Base-by-base conservation (phyloP, 2,113 vertebrate genomes). In the Cacatua alba region DNA sequence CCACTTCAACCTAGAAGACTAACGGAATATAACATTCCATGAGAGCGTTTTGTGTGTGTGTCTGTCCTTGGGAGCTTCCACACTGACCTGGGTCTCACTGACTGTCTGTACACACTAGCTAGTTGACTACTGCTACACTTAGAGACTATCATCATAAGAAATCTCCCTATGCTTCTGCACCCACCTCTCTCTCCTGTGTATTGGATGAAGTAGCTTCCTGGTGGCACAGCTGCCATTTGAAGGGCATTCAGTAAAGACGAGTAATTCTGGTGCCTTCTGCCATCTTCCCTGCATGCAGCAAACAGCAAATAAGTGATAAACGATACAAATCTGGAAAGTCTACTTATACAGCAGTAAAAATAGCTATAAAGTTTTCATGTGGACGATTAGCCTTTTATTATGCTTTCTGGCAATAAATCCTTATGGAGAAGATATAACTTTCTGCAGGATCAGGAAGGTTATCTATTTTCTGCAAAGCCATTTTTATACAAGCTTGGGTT, bases 401-500 rank as follows among this genome's bases (percentile, higher is more conserved):
- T 46, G 46, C 31, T 67, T 74, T 72, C 37, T 74, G 80, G 35
- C 64, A 92, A 43, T 68, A 69, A 79, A 69, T 63, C 28, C 5
- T 43, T 10, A 12, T 12, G 23, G 69, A 86, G 35, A 78, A 93
- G 44, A 87, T 65, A 37, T 6, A 7, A 57, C 17, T 78, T 76
- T 86, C 72, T 84, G 69, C 62, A 86, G n/a, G 33, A 49, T 67
- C 37, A 49, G 21, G 82, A 74, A 93, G 49, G 43, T 82, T 91
- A 49, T 82, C 60, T 91, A 71, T 96, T 96, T 97, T 87, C 59
- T 82, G 62, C 86, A 77, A 85, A 89, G 63, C 70, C 82, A 55
- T 70, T 94, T 92, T 91, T 71, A 76, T 84, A 68, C 80, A 82
- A 92, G 77, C 57, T 72, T 53, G 81, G 88, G 62, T 95, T 85